Conservation (phyloP, 1,140 invertebrate genomes). For the Dufourea novaeangliae region DNA sequence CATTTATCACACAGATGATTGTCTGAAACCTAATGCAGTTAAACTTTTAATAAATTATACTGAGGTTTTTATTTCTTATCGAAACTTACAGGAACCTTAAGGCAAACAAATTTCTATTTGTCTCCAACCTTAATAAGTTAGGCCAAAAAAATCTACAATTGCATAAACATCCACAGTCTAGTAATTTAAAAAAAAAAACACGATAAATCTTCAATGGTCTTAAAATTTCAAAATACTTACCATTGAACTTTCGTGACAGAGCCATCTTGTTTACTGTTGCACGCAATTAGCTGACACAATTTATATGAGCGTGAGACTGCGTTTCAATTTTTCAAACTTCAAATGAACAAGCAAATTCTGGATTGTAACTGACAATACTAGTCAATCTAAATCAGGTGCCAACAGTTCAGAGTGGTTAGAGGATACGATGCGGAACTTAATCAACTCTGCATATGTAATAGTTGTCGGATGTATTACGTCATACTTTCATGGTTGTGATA, state of each 20-base stretch:
- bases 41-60: no score
- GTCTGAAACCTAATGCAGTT: no score
- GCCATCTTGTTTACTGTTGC: slow-evolving; percentile 44
- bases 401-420: neutral
- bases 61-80: no score
- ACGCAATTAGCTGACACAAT: neutral
- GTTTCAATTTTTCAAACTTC: neutral
- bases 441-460: neutral
- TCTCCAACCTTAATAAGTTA: no score
- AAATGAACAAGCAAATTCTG: neutral
- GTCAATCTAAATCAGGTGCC: neutral
- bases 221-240: slow-evolving; percentile 47
- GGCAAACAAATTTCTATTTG: no score
- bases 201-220: neutral
- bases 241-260: slow-evolving; percentile 62
- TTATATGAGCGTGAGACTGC: slow-evolving; percentile 9
- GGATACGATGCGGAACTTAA: slow-evolving; percentile 19
- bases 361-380: neutral
- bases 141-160: no score
- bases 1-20: no score
- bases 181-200: neutral
- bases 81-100: no score
- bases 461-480: slow-evolving; percentile 35
- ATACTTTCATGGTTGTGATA: slow-evolving; percentile 11
- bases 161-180: no score